Conservation (phyloP, 2,888 invertebrate genomes). For the Platypus cylindrus region DNA sequence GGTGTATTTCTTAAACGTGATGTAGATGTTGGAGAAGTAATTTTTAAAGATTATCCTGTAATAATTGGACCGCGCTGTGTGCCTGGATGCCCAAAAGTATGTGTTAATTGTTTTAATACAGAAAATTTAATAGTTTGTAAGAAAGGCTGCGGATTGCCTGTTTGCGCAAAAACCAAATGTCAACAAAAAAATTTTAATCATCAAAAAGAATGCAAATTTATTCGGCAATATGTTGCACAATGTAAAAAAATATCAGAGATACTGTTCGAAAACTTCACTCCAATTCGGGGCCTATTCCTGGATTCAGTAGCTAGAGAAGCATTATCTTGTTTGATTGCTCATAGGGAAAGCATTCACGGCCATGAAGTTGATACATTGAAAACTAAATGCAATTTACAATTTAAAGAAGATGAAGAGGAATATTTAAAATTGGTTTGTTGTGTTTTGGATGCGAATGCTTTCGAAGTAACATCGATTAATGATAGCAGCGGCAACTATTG, state of each 20-base stretch:
- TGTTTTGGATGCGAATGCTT: constrained; percentile 55
- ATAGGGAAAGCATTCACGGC: constrained; percentile 36
- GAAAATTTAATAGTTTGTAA: constrained; percentile 40
- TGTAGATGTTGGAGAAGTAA: constrained; percentile 52
- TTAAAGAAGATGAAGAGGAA: constrained; percentile 42
- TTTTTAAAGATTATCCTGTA: constrained; percentile 58
- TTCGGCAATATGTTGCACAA: constrained; percentile 36
- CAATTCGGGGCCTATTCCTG: constrained; percentile 35
- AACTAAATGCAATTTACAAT: constrained; percentile 35
- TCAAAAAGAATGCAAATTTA: constrained; percentile 49
- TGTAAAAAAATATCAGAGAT: constrained; percentile 7
- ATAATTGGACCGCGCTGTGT: constrained; percentile 55
- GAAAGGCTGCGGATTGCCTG: constrained; percentile 51
- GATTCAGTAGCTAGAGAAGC: constrained; percentile 38
- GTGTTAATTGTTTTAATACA: constrained; percentile 49
- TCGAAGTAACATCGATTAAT: constrained; percentile 42
- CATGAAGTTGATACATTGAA: constrained; percentile 45
- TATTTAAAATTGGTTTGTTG: constrained; percentile 47
- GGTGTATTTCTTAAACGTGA: constrained; percentile 58
- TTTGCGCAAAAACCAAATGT: constrained; percentile 52
- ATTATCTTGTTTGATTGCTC: constrained; percentile 34
- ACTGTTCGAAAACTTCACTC: constrained; percentile 34
- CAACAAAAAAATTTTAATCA: constrained; percentile 51
- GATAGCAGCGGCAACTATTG: constrained; percentile 28
- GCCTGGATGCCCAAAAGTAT: constrained; percentile 42